phyloP scores from a whole-genome alignment of 2,888 invertebrate genomes.

The Tetranychus piercei region DNA sequence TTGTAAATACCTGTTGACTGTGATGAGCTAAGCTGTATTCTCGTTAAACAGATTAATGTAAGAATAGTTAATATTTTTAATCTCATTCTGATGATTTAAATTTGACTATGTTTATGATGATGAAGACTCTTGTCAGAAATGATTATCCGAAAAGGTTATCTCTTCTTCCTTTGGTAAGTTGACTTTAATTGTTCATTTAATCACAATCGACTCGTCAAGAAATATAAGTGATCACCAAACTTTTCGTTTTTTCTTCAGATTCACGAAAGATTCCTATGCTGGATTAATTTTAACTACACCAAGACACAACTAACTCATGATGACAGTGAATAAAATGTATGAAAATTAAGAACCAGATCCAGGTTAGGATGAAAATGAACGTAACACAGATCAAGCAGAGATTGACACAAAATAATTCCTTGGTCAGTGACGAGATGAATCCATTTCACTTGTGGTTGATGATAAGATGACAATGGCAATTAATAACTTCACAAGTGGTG shows the following conservation, averaged over 20 bases:
- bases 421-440: neutral
- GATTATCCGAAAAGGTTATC: too few relatives aligned
- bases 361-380: neutral
- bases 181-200: neutral
- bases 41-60: neutral
- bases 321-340: neutral
- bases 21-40: neutral
- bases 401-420: neutral
- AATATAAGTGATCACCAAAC: too few relatives aligned
- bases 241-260: too few relatives aligned
- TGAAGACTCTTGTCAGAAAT: neutral
- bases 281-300: too few relatives aligned
- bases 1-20: neutral
- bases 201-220: neutral
- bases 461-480: too few relatives aligned
- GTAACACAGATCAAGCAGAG: neutral
- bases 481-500: too few relatives aligned
- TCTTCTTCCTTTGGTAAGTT: too few relatives aligned
- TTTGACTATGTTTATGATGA: neutral
- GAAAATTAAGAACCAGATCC: neutral
- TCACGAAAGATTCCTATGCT: too few relatives aligned
- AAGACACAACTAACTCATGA: neutral
- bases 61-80: neutral
- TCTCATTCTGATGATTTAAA: neutral
- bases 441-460: neutral